Conservation (phyloP, 2,888 invertebrate genomes). For the Melieria picta region DNA sequence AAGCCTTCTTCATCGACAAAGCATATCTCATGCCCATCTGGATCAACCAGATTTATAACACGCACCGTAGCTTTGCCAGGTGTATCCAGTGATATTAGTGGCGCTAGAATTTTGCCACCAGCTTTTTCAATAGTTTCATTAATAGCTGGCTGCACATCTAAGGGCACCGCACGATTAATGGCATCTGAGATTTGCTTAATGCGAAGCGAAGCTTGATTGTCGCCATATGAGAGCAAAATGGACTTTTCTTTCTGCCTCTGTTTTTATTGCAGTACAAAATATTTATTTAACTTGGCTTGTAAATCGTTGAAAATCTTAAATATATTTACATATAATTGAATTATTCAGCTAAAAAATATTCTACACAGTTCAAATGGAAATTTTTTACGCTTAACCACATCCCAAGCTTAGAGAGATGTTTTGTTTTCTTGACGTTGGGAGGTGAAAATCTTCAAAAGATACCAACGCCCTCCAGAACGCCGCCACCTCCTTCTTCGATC, state of each 20-base stretch:
- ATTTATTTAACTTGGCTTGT: too few relatives aligned
- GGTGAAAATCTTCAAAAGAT: too few relatives aligned
- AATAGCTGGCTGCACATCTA: conserved; percentile 79
- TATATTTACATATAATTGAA: too few relatives aligned
- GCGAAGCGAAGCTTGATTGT: conserved; percentile 81
- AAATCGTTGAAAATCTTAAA: too few relatives aligned
- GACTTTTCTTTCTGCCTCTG: conserved; percentile 71
- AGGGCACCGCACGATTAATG: conserved; percentile 87
- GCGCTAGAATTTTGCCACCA: conserved; percentile 80
- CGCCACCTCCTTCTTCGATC: too few relatives aligned
- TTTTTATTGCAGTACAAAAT: too few relatives aligned
- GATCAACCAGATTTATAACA: conserved; percentile 96
- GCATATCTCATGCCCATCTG: conserved; percentile 97
- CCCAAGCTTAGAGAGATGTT: too few relatives aligned
- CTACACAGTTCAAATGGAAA: too few relatives aligned
- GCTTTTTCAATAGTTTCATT: conserved; percentile 77
- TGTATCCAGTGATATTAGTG: conserved; percentile 91
- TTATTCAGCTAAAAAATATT: too few relatives aligned
- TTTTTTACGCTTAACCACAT: too few relatives aligned
- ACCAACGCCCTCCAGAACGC: too few relatives aligned
- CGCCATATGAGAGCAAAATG: conserved; percentile 76
- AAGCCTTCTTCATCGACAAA: conserved; percentile 98
- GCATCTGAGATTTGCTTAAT: conserved; percentile 66
- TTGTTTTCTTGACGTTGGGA: too few relatives aligned
- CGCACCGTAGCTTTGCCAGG: conserved; percentile 97